Evolutionary conservation across 2,797 vertebrate species (phyloP), one percentile per base, ranked within the genome.

Genomic region (Galagoides demidoff): DNA sequence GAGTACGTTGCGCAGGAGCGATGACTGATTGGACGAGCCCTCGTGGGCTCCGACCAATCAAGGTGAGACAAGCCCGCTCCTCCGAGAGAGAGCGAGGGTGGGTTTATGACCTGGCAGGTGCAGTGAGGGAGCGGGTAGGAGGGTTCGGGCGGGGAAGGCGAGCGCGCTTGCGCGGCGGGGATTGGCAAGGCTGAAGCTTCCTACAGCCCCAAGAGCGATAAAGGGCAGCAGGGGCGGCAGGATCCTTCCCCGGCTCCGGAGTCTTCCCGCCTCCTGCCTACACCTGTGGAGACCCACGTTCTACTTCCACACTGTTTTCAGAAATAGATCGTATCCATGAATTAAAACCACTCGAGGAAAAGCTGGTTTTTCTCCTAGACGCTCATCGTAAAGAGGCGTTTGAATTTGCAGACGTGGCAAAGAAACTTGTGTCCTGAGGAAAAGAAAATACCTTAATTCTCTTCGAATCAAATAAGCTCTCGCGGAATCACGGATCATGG

Each of bases 101-200:
- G 17, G 96, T 97, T 97, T 97, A 14, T 98, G 97, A 98, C 97
- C 97, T 96, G 97, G 85, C 95, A 95, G 97, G 97, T 98, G 96
- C 84, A 3, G 22, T 0, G 37, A 13, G 39, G 94, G 68, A 27
- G 74, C 70, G 43, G 43, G 52, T 19, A 5, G 43, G 10, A 14
- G 29, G 25, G 17, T 5, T 25, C 20, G 2, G 0, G 49, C 29
- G 0, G 19, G 3, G 13, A 29, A 12, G 49, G 52, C 10, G 22
- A 29, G 73, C 17, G 96, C 95, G 96, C 93, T 11, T 95, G 96
- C 96, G 95, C 87, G 7, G 25, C 17, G 20, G 25, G 34, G 7
- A 0, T 2, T 0, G 13, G n/a, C 0, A 0, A 0, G 34, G 45
- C 9, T 2, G 25, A 16, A 3, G 25, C 12, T 45, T 23, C 11